phyloP scores from a whole-genome alignment of 2,797 vertebrate genomes.

The Enteromius radiatus region DNA sequence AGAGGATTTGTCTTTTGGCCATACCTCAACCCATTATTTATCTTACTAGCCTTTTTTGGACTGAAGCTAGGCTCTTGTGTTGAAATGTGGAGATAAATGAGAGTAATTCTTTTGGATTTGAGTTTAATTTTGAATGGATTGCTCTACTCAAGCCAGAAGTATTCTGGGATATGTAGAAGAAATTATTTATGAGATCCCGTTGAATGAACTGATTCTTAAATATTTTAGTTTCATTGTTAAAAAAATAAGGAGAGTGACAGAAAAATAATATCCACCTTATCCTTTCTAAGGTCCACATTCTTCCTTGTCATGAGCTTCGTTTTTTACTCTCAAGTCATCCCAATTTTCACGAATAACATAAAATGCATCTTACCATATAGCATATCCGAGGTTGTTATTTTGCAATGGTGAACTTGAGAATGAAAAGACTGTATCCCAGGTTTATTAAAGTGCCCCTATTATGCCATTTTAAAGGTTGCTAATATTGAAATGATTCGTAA shows the following conservation, averaged over 20 bases:
- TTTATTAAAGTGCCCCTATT: background rate
- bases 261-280: too few species aligned
- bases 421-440: background rate
- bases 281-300: too few species aligned
- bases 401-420: background rate
- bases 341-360: background rate
- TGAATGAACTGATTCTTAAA: background rate
- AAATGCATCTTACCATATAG: background rate
- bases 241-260: background rate
- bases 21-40: background rate
- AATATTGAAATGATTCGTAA: too few species aligned
- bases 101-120: constrained; percentile 5
- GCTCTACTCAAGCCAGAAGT: background rate
- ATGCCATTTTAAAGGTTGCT: too few species aligned
- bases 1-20: background rate
- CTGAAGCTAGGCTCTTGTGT: background rate
- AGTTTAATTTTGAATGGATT: constrained; percentile 22
- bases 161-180: constrained; percentile 7
- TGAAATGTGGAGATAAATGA: constrained; percentile 19
- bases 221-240: constrained; percentile 1
- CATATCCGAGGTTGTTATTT: background rate
- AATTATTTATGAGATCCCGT: constrained; percentile 7
- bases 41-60: background rate
- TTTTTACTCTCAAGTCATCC: background rate
- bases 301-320: too few species aligned